A percentile compares a stretch with the other conserved stretches of the same genome.
These are phyloP conservation scores for Tragelaphus strepsiceros DNA, from an alignment of 2,113 vertebrate species.

Conservation along the genomic window DNA sequence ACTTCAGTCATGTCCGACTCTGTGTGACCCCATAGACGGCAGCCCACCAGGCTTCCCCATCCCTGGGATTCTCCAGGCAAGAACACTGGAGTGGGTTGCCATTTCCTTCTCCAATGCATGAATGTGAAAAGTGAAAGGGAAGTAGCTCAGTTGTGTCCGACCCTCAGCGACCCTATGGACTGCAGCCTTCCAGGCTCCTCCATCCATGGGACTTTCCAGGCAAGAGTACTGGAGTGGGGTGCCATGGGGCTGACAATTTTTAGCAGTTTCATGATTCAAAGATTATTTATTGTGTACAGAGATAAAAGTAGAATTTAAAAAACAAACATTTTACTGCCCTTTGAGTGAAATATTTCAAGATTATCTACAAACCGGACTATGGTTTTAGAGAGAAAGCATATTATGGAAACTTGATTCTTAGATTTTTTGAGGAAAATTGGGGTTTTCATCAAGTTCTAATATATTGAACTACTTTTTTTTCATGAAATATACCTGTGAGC, in stretches of 20 bases:
- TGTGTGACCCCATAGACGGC: too few relatives aligned
- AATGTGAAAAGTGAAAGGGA: too few relatives aligned
- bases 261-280: not conserved
- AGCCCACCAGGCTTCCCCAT: too few relatives aligned
- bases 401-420: not conserved
- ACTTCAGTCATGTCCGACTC: too few relatives aligned
- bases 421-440: not conserved
- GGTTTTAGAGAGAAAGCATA: not conserved
- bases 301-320: constrained; percentile 14
- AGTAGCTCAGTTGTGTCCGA: too few relatives aligned
- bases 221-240: too few relatives aligned
- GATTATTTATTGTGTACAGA: not conserved
- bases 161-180: too few relatives aligned
- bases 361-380: not conserved
- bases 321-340: not conserved
- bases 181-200: too few relatives aligned
- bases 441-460: not conserved
- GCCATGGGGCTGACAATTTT: not conserved
- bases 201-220: too few relatives aligned
- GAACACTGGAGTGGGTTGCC: too few relatives aligned
- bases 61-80: too few relatives aligned
- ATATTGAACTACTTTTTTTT: not conserved
- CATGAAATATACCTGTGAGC: not conserved
- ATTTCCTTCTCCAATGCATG: too few relatives aligned
- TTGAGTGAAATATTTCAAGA: not conserved